Evolutionary conservation across 1,140 invertebrate genomes (phyloP), one percentile per base, ranked within the genome.

Genomic region (Antheraea mylitta): DNA sequence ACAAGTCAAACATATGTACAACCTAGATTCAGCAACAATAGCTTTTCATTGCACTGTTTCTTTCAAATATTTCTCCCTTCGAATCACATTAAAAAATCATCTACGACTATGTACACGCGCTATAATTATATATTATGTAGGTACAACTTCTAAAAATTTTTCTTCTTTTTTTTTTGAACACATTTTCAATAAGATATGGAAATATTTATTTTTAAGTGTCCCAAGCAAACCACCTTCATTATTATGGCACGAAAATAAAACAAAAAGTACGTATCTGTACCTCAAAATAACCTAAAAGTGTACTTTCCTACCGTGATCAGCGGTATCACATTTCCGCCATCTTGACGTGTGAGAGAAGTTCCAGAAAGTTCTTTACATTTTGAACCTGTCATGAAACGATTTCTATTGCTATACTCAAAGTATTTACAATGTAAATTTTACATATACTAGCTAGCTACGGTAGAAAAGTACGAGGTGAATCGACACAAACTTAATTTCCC

Each of bases 141-240:
- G 76, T 85, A 85, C 72, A 85, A 81, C 73, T 80, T 83, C 79
- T 85, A 87, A 88, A 85, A 86, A 82, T 69, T 61, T 69, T 16
- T 11, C 11, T 72, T 77, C n/a, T n/a, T 70, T 64, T 74, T 70
- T 77, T 81, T 83, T 75, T 88, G 87, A 90, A 90, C 87, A 90
- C 87, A 90, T 90, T 88, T 79, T 89, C 71, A 82, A 84, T 86
- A 86, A 89, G 85, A 89, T 89, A 88, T 91, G 87, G 82, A 83
- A 80, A 62, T 53, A 66, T 74, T 70, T 76, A 73, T 58, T 67
- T 64, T 68, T 75, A 77, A 70, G 70, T 77, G 73, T 72, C 66
- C 58, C 42, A 63, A 67, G 67, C 67, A 70, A 71, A 42, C 71
- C 66, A 48, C 62, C 70, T 58, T 68, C 66, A 64, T 38, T 53